Base-by-base conservation (phyloP, 2,888 invertebrate species). In the Chorisops tibialis region DNA sequence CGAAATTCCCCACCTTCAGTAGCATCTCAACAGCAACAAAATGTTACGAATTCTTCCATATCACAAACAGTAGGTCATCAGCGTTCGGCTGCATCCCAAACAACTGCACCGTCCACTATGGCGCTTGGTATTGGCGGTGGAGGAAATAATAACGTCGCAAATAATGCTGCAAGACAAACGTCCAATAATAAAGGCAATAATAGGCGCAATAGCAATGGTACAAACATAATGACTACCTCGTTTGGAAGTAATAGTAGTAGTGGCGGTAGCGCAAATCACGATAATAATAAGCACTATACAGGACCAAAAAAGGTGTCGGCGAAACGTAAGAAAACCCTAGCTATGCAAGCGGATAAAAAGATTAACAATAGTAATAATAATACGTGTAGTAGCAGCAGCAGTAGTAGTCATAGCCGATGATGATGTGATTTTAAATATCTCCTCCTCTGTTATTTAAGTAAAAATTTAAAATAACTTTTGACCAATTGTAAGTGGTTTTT, bases 141-240 rank as follows among this genome's bases (percentile, higher is more conserved):
- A n/a, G 16, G n/a, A 6, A 61, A 43, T 30, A 41, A 43, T 35
- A 51, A 11, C 18, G n/a, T n/a, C n/a, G n/a, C n/a, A n/a, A n/a
- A 41, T 41, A 12, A 16, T 47, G 11, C 14, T 18, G 12, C 47
- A 47, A 12, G 12, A 2, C 47, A 19, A 16, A 5, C 47, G 19
- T 21, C 12, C 24, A 45, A 45, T 24, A 21, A 48, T 21, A 22
- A 19, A 21, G 9, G 21, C 48, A 19, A 48, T 19, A 63, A 62
- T 41, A 61, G 56, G 43, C 59, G 62, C 16, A 59, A 62, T 37
- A 63, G 56, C 48, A 61, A 59, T 51, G 50, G 59, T 49, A 54
- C 64, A 45, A 64, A 62, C 19, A 61, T 65, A n/a, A 65, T 63
- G 63, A 74, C 73, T 68, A 75, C 75, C 70, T 74, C 75, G 67